Percentiles rank a stretch among this genome's conserved stretches.
Evolutionary conservation across 2,888 invertebrate species (phyloP).

Genomic region (Plusia festucae): DNA sequence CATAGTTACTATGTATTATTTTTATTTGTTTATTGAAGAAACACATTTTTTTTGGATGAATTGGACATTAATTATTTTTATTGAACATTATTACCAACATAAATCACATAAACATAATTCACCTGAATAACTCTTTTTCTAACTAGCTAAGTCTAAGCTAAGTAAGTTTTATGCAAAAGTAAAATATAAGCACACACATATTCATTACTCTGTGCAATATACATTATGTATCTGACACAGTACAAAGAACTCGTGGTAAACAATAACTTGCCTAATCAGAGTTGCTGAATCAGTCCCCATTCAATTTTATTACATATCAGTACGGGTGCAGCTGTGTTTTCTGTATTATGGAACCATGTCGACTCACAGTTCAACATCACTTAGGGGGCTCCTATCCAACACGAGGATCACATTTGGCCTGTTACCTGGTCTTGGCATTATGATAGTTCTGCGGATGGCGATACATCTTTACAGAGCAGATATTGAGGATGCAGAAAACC

Average conservation of each 20-base stretch:
- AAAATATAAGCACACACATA: neutral
- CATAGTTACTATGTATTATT: no score
- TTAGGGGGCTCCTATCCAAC: constrained; percentile 87
- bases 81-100: no score
- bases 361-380: constrained; percentile 64
- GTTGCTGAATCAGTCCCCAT: constrained; percentile 64
- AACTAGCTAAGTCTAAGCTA: no score
- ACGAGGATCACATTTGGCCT: constrained; percentile 91
- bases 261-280: constrained; percentile 66
- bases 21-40: no score
- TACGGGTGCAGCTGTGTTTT: constrained; percentile 42
- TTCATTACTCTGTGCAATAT: constrained; percentile 64
- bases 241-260: constrained; percentile 58
- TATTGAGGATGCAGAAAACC: constrained; percentile 91
- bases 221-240: constrained; percentile 47
- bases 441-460: constrained; percentile 91
- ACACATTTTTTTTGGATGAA: no score
- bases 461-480: constrained; percentile 92
- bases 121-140: neutral
- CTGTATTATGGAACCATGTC: constrained; percentile 68
- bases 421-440: constrained; percentile 91
- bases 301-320: constrained; percentile 53
- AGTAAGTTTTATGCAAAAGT: neutral
- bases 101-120: neutral
- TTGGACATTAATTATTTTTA: no score